phyloP scores from a whole-genome alignment of 2,888 invertebrate genomes.

The Congeria kusceri region DNA sequence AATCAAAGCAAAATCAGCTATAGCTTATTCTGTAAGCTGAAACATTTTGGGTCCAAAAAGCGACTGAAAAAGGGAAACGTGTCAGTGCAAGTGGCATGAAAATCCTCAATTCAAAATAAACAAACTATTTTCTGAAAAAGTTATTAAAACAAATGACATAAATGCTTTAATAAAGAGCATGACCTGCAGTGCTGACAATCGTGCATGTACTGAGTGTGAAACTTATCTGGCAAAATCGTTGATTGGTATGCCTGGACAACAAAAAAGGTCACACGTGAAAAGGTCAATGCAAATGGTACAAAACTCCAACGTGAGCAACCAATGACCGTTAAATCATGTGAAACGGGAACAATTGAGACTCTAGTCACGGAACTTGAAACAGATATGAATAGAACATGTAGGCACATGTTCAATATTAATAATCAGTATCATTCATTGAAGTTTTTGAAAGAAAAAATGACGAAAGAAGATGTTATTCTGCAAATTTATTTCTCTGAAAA shows the following conservation, averaged over 20 bases:
- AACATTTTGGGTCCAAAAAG: too few relatives aligned
- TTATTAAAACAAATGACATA: constrained; percentile 20
- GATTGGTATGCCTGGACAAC: constrained; percentile 39
- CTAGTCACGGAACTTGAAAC: constrained; percentile 26
- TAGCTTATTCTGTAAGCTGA: too few relatives aligned
- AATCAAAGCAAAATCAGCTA: too few relatives aligned
- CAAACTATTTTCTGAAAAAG: neutral
- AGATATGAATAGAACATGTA: constrained; percentile 1
- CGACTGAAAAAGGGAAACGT: too few relatives aligned
- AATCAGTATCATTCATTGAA: constrained; percentile 11
- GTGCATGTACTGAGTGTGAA: constrained; percentile 39
- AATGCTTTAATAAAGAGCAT: constrained; percentile 13
- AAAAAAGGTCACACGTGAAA: constrained; percentile 1
- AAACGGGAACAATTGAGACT: constrained; percentile 17
- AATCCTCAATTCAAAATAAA: constrained; percentile 25
- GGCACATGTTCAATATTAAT: constrained; percentile 16
- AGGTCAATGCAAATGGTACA: neutral
- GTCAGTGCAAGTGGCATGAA: too few relatives aligned
- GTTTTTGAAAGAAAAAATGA: neutral
- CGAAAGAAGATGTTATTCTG: constrained; percentile 5
- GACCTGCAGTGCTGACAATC: constrained; percentile 18
- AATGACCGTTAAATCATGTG: constrained; percentile 25
- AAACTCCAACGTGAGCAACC: neutral
- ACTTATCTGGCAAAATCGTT: constrained; percentile 10
- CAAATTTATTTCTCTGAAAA: constrained; percentile 39